Base-by-base conservation (phyloP, 2,113 vertebrate genomes). In the Ailuropoda melanoleuca region DNA sequence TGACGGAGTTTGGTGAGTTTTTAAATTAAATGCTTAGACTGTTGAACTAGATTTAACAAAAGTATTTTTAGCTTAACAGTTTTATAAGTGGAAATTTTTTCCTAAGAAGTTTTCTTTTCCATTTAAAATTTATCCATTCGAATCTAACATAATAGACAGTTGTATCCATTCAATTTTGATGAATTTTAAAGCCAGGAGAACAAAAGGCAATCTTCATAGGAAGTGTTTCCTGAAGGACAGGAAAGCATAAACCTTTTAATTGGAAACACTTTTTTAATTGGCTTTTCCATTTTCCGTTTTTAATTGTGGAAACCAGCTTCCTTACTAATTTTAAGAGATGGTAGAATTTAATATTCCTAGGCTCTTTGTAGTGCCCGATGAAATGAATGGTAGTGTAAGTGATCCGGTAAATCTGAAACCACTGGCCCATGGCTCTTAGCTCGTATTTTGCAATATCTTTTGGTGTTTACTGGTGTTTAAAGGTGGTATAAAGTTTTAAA, bases 21-120 rank as follows among this genome's bases (percentile, higher is more conserved):
- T 91, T 90, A 55, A 97, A 80, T 86, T 74, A 96, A 89, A 43
- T 92, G 93, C 46, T 64, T 87, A 90, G 90, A 91, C 26, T 92
- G 55, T 95, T 96, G 89, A 92, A 92, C 95, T 91, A 95, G 60
- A 95, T 68, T 96, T 93, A 97, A 90, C 84, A 96, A 93, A 97
- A 72, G 18, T 77, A 95, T 90, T 97, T 93, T 96, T 96, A 95
- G 46, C 46, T 56, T 92, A 92, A 62, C 15, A 81, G 18, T 85
- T 97, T 92, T 92, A 94, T 90, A 97, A 95, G 94, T 86, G 50
- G 80, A 92, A 60, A 68, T 55, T 94, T 97, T 95, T 95, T 98
- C 96, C 68, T 94, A 75, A 87, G 26, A 91, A 64, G 39, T 84
- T 95, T 96, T 92, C 81, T 93, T 90, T 90, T 80, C 11, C 64